These are phyloP conservation scores for Petrolisthes cinctipes DNA, from an alignment of 2,888 invertebrate species.

Conservation along the genomic window DNA sequence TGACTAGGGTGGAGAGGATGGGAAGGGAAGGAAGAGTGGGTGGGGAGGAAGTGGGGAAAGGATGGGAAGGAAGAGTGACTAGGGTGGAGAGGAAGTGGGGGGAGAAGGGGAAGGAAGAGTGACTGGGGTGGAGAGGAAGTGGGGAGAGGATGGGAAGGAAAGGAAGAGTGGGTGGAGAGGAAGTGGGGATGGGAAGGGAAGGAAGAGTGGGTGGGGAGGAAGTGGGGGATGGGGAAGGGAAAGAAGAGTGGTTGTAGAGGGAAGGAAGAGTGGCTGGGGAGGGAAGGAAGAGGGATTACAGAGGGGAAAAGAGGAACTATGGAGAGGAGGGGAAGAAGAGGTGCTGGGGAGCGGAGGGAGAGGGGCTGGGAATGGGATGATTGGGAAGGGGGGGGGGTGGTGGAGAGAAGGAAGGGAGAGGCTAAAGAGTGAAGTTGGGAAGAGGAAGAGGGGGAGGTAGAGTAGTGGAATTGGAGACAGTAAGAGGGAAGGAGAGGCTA, in stretches of 20 bases:
- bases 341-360: no score
- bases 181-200: slow-evolving; percentile 1
- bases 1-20: neutral
- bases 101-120: neutral
- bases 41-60: neutral
- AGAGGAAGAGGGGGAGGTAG: no score
- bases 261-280: neutral
- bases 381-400: neutral
- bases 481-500: no score
- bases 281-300: neutral
- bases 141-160: no score
- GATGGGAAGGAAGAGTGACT: neutral
- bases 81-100: neutral
- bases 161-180: neutral
- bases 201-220: neutral
- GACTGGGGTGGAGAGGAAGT: neutral
- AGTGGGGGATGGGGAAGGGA: neutral
- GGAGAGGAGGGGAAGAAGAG: neutral
- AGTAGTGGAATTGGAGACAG: no score
- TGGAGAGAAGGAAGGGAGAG: neutral
- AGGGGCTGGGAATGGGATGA: neutral
- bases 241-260: neutral
- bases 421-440: neutral
- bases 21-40: neutral
- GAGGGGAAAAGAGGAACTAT: neutral